Conservation (phyloP, 2,797 vertebrate species). For the Oryzias sinensis region DNA sequence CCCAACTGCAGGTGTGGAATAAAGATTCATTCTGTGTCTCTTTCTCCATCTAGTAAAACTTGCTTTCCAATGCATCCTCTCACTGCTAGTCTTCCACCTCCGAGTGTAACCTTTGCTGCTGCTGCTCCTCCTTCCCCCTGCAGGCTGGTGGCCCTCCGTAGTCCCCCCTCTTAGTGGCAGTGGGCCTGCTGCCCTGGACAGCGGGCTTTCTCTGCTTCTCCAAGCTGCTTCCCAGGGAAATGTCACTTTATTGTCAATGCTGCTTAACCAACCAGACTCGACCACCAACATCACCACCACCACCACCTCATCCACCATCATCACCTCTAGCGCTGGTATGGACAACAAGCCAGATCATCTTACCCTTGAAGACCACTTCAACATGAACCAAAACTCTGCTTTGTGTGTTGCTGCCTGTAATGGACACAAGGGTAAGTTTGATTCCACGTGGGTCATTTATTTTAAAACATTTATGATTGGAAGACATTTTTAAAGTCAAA, state of each 20-base stretch:
- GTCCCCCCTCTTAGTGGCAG: slow-evolving; percentile 89
- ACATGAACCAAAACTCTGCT: slow-evolving; percentile 88
- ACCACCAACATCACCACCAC: slow-evolving; percentile 50
- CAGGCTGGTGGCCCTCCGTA: slow-evolving; percentile 99
- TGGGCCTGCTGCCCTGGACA: slow-evolving; percentile 99
- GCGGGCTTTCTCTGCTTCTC: slow-evolving; percentile 96
- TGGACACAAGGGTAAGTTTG: slow-evolving; percentile 87
- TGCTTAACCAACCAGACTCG: slow-evolving; percentile 97
- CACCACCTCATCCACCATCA: slow-evolving; percentile 26
- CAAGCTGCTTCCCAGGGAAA: slow-evolving; percentile 99
- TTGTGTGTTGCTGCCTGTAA: slow-evolving; percentile 99
- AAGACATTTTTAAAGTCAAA: no score
- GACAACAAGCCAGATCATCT: slow-evolving; percentile 45
- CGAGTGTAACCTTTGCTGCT: slow-evolving; percentile 61
- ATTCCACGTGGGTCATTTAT: background rate
- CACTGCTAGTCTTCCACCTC: slow-evolving; percentile 29
- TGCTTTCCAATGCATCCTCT: slow-evolving; percentile 16
- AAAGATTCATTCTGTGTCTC: slow-evolving; percentile 36
- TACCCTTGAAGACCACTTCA: slow-evolving; percentile 64
- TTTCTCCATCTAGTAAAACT: slow-evolving; percentile 9
- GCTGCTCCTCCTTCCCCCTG: slow-evolving; percentile 45
- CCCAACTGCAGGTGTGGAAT: slow-evolving; percentile 14
- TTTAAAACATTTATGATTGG: background rate
- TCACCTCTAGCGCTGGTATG: slow-evolving; percentile 43
- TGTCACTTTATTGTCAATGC: slow-evolving; percentile 99